A percentile compares a stretch with the other conserved stretches of the same genome.
phyloP scores from a whole-genome alignment of 2,888 invertebrate genomes.

The Phortica okadai region DNA sequence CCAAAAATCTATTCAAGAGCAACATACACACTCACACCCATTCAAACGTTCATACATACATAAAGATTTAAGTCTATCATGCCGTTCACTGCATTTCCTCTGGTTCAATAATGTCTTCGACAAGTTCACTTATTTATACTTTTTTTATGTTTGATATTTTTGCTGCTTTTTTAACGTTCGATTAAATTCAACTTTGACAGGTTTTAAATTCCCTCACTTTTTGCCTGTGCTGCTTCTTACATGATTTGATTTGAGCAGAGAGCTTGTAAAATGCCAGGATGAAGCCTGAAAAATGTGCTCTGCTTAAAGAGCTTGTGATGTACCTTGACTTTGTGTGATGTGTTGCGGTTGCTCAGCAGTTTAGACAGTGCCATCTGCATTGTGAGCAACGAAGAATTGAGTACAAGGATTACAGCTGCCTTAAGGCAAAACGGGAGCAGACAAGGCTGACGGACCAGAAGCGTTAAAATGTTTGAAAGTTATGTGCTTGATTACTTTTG shows the following conservation, averaged over 20 bases:
- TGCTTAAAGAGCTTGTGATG: background rate
- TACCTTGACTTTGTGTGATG: conserved; percentile 17
- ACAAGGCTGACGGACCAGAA: conserved; percentile 34
- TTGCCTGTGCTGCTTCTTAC: conserved; percentile 33
- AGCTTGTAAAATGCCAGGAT: background rate
- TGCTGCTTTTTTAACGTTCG: background rate
- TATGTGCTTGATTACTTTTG: conserved; percentile 69
- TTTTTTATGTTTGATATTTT: background rate
- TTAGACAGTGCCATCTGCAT: background rate
- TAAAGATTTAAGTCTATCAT: background rate
- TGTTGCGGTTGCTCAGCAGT: conserved; percentile 15
- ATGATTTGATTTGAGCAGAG: conserved; percentile 35
- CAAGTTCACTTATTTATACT: background rate
- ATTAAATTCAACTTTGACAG: conserved; percentile 18
- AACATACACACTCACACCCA: background rate
- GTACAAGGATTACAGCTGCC: background rate
- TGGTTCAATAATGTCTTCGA: conserved; percentile 12
- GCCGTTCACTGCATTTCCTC: background rate
- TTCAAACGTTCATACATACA: background rate
- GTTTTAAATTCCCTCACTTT: conserved; percentile 62
- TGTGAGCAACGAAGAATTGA: too few relatives aligned
- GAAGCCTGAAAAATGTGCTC: conserved; percentile 1
- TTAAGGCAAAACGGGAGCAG: background rate
- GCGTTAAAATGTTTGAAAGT: conserved; percentile 68
- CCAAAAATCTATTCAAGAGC: background rate